Base-by-base conservation (phyloP, 2,797 vertebrate species). In the Labroides dimidiatus region DNA sequence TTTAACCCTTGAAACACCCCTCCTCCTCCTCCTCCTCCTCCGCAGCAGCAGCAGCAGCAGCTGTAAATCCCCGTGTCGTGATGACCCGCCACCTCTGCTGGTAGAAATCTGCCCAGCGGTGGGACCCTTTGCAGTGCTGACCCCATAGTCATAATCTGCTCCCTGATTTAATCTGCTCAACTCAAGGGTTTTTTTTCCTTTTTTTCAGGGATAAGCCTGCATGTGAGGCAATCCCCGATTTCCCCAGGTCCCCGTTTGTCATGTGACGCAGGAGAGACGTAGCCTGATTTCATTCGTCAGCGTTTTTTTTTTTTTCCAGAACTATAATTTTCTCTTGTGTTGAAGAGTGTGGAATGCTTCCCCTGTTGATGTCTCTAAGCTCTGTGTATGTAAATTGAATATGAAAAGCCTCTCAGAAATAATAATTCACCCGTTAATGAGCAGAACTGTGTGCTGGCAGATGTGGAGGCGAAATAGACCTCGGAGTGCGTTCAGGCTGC, bases 161-260 rank as follows among this genome's bases (percentile, higher is more conserved):
- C 60, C 65, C 3, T 74, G 66, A 53, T 68, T 82, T 88, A 83
- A 88, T 85, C 82, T 85, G 57, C 66, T 85, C 77, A 75, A 20
- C 2, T 75, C 21, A 6, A 72, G 72, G 64, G 69, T 75, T 72
- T 64, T n/a, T 14, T 4, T n/a, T n/a, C n/a, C 45, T 70, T 64
- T 83, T 76, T 77, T 57, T 47, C 39, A 19, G 48, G 30, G 45
- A 53, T 82, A 66, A 75, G n/a, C 41, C 21, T 6, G 4, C 21
- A 24, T 27, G 15, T 54, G 59, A 39, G 33, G 27, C 54, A 77
- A 43, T 39, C 54, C 54, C 17, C 27, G 19, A 13, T 20, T 44
- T 39, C 1, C 2, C 56, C 43, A 59, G 62, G 8, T 42, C 64
- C 4, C 2, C 17, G 10, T 37, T n/a, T 20, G 37, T 21, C 37